phyloP scores from a whole-genome alignment of 2,113 vertebrate genomes.

The Barbus barbus region DNA sequence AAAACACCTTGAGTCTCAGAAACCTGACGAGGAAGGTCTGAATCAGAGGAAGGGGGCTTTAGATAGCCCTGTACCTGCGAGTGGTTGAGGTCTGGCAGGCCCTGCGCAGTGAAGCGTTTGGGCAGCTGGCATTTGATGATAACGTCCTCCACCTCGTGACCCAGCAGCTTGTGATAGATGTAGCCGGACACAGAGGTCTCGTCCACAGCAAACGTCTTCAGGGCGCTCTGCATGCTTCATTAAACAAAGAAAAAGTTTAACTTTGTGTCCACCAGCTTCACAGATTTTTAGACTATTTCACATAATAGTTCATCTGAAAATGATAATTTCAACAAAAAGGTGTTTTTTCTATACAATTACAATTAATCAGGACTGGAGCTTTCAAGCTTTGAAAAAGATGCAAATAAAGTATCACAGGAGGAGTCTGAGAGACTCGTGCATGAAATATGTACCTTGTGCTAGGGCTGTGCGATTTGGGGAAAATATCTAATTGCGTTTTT shows the following conservation, averaged over 20 bases:
- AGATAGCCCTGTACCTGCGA: constrained; percentile 82
- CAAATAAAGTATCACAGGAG: background rate
- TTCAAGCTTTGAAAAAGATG: background rate
- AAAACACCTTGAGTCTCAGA: background rate
- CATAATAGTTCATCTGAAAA: background rate
- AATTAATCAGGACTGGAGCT: background rate
- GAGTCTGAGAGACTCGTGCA: background rate
- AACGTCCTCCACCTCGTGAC: constrained; percentile 98
- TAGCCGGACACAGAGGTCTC: constrained; percentile 98
- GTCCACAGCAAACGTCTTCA: constrained; percentile 96
- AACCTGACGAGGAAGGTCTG: background rate
- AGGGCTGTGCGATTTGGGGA: too few species aligned
- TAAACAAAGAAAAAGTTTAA: background rate
- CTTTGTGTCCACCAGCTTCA: too few species aligned
- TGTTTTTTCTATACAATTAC: background rate
- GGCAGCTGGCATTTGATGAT: constrained; percentile 98
- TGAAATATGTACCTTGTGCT: too few species aligned
- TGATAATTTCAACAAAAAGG: background rate
- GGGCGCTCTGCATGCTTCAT: constrained; percentile 93
- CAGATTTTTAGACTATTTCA: background rate
- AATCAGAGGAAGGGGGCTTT: background rate
- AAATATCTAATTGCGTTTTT: too few species aligned
- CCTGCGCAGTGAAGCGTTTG: constrained; percentile 96
- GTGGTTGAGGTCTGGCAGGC: constrained; percentile 97
- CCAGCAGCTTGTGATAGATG: constrained; percentile 96